Conservation (phyloP, 2,888 invertebrate genomes). For the Brachypalpus laphriformis region DNA sequence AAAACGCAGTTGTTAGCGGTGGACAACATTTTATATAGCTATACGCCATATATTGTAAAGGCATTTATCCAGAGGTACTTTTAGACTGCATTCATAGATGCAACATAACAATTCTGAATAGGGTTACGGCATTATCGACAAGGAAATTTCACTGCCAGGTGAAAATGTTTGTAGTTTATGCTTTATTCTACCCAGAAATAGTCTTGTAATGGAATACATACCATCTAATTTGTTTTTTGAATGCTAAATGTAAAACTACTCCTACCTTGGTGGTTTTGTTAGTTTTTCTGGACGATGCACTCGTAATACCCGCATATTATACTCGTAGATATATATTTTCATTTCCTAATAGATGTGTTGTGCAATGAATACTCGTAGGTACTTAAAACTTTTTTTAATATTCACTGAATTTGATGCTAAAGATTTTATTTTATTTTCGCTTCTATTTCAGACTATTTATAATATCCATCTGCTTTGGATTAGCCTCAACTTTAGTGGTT, state of each 20-base stretch:
- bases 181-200: background rate
- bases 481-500: constrained; percentile 75
- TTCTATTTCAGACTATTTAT: constrained; percentile 73
- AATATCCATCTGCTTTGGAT: constrained; percentile 75
- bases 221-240: background rate
- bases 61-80: too few species aligned
- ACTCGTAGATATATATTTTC: too few species aligned
- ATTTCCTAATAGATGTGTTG: too few species aligned
- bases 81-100: too few species aligned
- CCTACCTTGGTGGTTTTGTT: background rate
- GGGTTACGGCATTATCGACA: background rate
- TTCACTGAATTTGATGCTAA: background rate
- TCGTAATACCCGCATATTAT: too few species aligned
- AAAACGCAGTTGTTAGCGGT: too few species aligned
- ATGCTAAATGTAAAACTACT: background rate
- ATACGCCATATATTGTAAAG: too few species aligned
- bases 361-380: too few species aligned
- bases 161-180: background rate
- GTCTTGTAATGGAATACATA: background rate
- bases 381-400: background rate
- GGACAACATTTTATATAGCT: too few species aligned
- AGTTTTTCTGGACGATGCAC: background rate
- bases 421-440: background rate
- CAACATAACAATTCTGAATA: background rate
- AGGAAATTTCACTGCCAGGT: background rate